Conservation (phyloP, 1,140 invertebrate genomes). For the Drosophila carrolli region DNA sequence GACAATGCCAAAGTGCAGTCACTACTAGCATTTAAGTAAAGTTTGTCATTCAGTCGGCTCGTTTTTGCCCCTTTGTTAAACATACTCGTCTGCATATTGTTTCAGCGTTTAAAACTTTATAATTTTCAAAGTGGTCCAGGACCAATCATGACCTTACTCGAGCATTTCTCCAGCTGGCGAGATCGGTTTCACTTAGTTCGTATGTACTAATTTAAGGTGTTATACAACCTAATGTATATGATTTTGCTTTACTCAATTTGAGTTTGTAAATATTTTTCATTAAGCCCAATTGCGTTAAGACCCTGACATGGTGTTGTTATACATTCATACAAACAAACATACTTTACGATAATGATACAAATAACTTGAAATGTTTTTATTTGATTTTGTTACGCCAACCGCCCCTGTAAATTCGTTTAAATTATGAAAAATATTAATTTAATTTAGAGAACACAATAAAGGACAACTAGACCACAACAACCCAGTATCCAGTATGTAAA, state of each 20-base stretch:
- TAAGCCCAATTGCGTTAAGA: constrained; percentile 45
- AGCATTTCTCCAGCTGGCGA: constrained; percentile 31
- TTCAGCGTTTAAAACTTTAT: constrained; percentile 24
- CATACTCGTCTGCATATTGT: constrained; percentile 17
- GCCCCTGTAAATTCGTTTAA: constrained; percentile 36
- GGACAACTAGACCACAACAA: constrained; percentile 42
- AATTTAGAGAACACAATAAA: constrained; percentile 60
- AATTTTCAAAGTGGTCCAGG: constrained; percentile 57
- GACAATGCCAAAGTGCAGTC: constrained; percentile 52
- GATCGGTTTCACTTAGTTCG: constrained; percentile 30
- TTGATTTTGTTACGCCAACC: constrained; percentile 60
- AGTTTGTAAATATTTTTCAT: constrained; percentile 52
- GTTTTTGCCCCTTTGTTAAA: constrained; percentile 10
- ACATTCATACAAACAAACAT: constrained; percentile 45
- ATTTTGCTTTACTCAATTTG: constrained; percentile 36
- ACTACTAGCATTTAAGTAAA: constrained; percentile 74
- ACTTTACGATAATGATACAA: constrained; percentile 32
- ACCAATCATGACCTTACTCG: constrained; percentile 44
- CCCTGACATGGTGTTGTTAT: constrained; percentile 71
- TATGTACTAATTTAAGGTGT: constrained; percentile 24
- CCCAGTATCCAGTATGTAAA: too few species aligned
- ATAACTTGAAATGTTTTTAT: constrained; percentile 50
- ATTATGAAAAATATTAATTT: constrained; percentile 33
- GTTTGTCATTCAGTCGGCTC: constrained; percentile 26
- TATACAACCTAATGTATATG: constrained; percentile 40